Conservation (phyloP, 1,140 invertebrate species). For the Drosophila dunni region DNA sequence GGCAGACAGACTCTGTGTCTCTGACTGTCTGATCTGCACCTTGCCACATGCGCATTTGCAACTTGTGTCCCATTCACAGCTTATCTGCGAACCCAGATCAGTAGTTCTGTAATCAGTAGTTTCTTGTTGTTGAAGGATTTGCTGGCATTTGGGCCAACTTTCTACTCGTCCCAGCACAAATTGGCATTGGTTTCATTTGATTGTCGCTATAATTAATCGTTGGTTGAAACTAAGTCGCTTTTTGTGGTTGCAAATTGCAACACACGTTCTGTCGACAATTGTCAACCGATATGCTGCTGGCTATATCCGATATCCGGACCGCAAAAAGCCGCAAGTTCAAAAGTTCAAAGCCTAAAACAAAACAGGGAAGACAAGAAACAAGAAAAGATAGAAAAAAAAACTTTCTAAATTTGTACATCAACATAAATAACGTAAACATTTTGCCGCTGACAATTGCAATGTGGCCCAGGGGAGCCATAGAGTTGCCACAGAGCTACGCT, state of each 20-base stretch:
- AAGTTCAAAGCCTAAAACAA: constrained; percentile 50
- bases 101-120: constrained; percentile 7
- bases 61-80: no score
- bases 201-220: constrained; percentile 64
- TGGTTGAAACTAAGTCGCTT: constrained; percentile 54
- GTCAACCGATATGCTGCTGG: constrained; percentile 63
- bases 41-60: constrained; percentile 41
- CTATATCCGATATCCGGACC: constrained; percentile 55
- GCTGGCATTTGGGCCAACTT: constrained; percentile 41
- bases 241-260: constrained; percentile 36
- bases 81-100: neutral
- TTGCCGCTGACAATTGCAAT: constrained; percentile 59
- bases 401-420: constrained; percentile 58
- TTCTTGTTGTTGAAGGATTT: constrained; percentile 13
- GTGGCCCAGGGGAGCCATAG: constrained; percentile 47
- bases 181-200: constrained; percentile 50
- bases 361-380: neutral
- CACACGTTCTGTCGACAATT: constrained; percentile 50
- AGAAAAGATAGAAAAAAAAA: constrained; percentile 26
- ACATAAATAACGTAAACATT: constrained; percentile 53
- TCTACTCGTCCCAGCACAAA: constrained; percentile 49
- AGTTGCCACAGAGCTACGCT: constrained; percentile 4
- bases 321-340: constrained; percentile 67
- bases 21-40: constrained; percentile 51
- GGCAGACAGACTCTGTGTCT: neutral